A percentile compares a stretch with the other conserved stretches of the same genome.
Evolutionary conservation across 2,888 invertebrate species (phyloP).

Genomic region (Gastrophysa polygoni): DNA sequence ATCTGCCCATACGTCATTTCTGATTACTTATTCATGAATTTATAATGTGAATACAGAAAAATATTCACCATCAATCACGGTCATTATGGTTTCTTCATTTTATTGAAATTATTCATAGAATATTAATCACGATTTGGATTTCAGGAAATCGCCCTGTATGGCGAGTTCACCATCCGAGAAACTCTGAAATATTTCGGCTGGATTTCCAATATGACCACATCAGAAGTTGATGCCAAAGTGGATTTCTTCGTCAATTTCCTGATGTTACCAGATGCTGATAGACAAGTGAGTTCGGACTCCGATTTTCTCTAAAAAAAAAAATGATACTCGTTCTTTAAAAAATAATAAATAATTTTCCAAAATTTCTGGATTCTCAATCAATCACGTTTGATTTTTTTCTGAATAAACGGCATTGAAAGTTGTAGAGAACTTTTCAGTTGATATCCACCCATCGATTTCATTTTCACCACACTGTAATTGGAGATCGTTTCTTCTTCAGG

Average conservation of each 20-base stretch:
- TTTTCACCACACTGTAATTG: too few relatives aligned
- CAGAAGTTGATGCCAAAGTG: slow-evolving; percentile 50
- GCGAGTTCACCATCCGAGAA: slow-evolving; percentile 56
- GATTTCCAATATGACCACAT: slow-evolving; percentile 52
- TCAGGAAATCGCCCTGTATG: slow-evolving; percentile 54
- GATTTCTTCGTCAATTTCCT: slow-evolving; percentile 52
- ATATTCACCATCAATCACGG: background rate
- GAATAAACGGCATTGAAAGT: too few relatives aligned
- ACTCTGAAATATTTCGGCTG: slow-evolving; percentile 56
- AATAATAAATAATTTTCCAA: too few relatives aligned
- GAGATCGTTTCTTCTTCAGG: slow-evolving; percentile 36
- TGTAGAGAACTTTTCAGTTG: too few relatives aligned
- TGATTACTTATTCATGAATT: background rate
- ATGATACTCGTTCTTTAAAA: too few relatives aligned
- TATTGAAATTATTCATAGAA: too few relatives aligned
- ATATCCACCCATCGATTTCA: too few relatives aligned
- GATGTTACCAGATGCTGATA: slow-evolving; percentile 79
- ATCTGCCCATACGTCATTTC: background rate
- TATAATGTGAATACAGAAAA: background rate
- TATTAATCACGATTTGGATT: too few relatives aligned
- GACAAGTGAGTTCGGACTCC: slow-evolving; percentile 8
- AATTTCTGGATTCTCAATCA: too few relatives aligned
- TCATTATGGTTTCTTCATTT: too few relatives aligned
- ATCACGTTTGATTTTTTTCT: too few relatives aligned
- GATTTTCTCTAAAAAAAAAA: background rate